phyloP scores from a whole-genome alignment of 2,888 invertebrate species.

The Ophion ellenae region DNA sequence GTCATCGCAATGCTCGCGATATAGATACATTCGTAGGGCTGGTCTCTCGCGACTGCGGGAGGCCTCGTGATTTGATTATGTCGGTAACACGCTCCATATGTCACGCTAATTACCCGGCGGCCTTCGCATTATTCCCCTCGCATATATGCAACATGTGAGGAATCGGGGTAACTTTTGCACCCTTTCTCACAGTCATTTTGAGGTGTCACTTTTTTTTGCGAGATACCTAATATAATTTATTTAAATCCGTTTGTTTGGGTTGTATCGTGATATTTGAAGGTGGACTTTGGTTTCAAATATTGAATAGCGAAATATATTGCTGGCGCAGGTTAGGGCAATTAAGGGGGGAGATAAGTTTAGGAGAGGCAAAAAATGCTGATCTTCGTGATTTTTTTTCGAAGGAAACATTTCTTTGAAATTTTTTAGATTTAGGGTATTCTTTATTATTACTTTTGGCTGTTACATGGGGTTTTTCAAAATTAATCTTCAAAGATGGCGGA shows the following conservation, averaged over 20 bases:
- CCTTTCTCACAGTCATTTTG: background rate
- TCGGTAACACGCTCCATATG: slow-evolving; percentile 76
- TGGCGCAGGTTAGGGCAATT: no score
- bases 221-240: background rate
- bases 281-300: no score
- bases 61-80: slow-evolving; percentile 77
- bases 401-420: no score
- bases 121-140: slow-evolving; percentile 37
- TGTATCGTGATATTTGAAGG: background rate
- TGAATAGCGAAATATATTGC: no score
- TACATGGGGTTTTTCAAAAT: no score
- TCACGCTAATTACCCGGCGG: slow-evolving; percentile 73
- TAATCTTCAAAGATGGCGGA: no score
- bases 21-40: slow-evolving; percentile 48
- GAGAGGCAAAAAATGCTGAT: no score
- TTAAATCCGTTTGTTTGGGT: background rate
- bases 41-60: slow-evolving; percentile 63
- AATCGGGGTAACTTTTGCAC: slow-evolving; percentile 42
- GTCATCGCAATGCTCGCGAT: slow-evolving; percentile 54
- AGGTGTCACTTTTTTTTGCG: background rate
- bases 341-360: no score
- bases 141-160: slow-evolving; percentile 36
- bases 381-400: no score
- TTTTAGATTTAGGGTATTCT: no score
- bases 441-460: no score